These are phyloP conservation scores for Platypus cylindrus DNA, from an alignment of 2,888 invertebrate species.

Conservation along the genomic window DNA sequence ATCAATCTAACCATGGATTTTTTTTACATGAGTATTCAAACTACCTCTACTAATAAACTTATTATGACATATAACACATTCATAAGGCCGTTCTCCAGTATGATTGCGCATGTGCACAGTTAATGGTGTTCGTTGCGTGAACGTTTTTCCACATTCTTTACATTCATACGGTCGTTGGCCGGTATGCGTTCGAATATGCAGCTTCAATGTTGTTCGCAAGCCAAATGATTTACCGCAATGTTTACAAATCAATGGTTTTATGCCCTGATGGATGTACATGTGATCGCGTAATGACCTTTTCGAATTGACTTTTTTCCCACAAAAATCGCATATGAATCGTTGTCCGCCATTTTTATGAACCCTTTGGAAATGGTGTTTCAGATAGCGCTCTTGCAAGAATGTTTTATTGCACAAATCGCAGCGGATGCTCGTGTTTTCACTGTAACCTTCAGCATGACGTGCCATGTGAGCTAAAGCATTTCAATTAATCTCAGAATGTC, in stretches of 20 bases:
- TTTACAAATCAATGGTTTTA: slow-evolving; percentile 28
- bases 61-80: slow-evolving; percentile 23
- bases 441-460: slow-evolving; percentile 21
- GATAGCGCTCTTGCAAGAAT: slow-evolving; percentile 23
- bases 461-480: slow-evolving; percentile 21
- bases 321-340: slow-evolving; percentile 24
- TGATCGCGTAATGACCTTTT: slow-evolving; percentile 27
- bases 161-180: slow-evolving; percentile 31
- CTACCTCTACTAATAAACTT: slow-evolving; percentile 27
- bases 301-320: slow-evolving; percentile 27
- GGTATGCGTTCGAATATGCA: slow-evolving; percentile 33
- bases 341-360: slow-evolving; percentile 25
- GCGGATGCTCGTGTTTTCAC: slow-evolving; percentile 25
- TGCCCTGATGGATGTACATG: slow-evolving; percentile 31
- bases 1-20: slow-evolving; percentile 17
- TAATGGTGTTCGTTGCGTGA: slow-evolving; percentile 26
- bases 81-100: slow-evolving; percentile 26
- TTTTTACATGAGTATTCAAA: slow-evolving; percentile 22
- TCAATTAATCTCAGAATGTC: background rate
- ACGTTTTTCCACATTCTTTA: slow-evolving; percentile 25
- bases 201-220: slow-evolving; percentile 28
- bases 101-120: slow-evolving; percentile 26
- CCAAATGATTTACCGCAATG: slow-evolving; percentile 33
- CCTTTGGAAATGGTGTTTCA: slow-evolving; percentile 22
- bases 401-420: slow-evolving; percentile 25